phyloP scores from a whole-genome alignment of 2,797 vertebrate species.

The Microchirus variegatus region DNA sequence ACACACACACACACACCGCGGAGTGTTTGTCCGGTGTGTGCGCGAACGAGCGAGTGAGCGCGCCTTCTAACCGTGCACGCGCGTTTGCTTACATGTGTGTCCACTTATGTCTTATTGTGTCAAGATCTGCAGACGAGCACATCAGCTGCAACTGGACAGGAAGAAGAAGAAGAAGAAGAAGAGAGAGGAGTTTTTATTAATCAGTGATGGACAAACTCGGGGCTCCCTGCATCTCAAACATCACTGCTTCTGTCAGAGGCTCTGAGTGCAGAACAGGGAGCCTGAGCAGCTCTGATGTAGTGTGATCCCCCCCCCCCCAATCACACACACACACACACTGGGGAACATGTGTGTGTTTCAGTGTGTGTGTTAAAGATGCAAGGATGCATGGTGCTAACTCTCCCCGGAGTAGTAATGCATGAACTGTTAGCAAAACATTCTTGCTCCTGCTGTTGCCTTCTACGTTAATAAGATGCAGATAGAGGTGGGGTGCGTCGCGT shows the following conservation, averaged over 20 bases:
- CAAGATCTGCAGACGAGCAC: constrained; percentile 54
- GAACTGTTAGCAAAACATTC: constrained; percentile 82
- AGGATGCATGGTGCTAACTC: constrained; percentile 76
- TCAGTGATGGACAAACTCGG: constrained; percentile 77
- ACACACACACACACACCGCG: constrained; percentile 32
- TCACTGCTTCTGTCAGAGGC: constrained; percentile 72
- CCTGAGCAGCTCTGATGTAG: constrained; percentile 73
- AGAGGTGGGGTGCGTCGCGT: constrained; percentile 49
- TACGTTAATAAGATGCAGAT: constrained; percentile 77
- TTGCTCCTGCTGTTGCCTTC: constrained; percentile 75
- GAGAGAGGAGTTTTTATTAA: constrained; percentile 72
- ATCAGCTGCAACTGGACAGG: constrained; percentile 54
- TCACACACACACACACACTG: constrained; percentile 43
- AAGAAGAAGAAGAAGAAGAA: too few relatives aligned
- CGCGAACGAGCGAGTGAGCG: too few relatives aligned
- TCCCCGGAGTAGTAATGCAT: constrained; percentile 84
- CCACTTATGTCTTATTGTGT: constrained; percentile 55
- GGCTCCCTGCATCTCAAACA: constrained; percentile 67
- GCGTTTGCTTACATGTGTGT: constrained; percentile 46
- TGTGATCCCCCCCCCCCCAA: constrained; percentile 55
- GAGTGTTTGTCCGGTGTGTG: constrained; percentile 39
- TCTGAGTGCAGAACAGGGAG: constrained; percentile 63
- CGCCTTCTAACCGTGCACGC: constrained; percentile 11
- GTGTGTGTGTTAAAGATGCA: constrained; percentile 79
- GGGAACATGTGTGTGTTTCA: constrained; percentile 54